Evolutionary conservation across 2,888 invertebrate genomes (phyloP), one percentile per base, ranked within the genome.

Genomic region (Drosophila recens): DNA sequence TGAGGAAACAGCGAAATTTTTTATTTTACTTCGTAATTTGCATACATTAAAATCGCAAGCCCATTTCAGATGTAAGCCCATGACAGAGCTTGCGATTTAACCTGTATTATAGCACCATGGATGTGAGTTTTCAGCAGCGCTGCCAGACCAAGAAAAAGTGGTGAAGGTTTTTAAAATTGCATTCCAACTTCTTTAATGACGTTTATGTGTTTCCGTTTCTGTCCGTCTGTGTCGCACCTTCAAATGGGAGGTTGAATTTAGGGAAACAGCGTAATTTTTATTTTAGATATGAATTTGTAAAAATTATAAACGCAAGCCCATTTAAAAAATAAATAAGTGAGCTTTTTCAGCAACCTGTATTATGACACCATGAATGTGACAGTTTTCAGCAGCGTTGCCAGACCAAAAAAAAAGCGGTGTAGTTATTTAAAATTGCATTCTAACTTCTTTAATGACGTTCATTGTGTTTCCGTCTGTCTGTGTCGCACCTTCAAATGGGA

Each of bases 401-500:
- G 51, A 52, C n/a, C 4, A 54, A 15, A 3, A 13, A 33, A 33
- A 54, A 30, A 13, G 30, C 13, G 4, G 13, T 30, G 8, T 30
- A 4, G 0, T 15, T 38, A 30, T 13, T 46, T 10, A n/a, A 38
- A 52, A 17, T 10, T 43, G 49, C 49, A 34, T 34, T 49, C 13
- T 3, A 49, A 49, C 49, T 49, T 33, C 11, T 49, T 49, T 49
- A 49, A 49, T 49, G n/a, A 49, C 49, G 5, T 54, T 30, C 13
- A 23, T 4, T 36, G 10, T 57, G 11, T 10, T 5, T 40, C 15
- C 34, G n/a, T 3, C 4, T 51, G 36, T 17, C 5, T 49, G 8
- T 49, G 43, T 54, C n/a, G 34, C 40, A 54, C 27, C 58, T 49
- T 43, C 48, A 43, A 30, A 13, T 9, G 20, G 54, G 59, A 59